Base-by-base conservation (phyloP, 35 echinoderm and acorn worm genomes). In the Holothuria glaberrima region DNA sequence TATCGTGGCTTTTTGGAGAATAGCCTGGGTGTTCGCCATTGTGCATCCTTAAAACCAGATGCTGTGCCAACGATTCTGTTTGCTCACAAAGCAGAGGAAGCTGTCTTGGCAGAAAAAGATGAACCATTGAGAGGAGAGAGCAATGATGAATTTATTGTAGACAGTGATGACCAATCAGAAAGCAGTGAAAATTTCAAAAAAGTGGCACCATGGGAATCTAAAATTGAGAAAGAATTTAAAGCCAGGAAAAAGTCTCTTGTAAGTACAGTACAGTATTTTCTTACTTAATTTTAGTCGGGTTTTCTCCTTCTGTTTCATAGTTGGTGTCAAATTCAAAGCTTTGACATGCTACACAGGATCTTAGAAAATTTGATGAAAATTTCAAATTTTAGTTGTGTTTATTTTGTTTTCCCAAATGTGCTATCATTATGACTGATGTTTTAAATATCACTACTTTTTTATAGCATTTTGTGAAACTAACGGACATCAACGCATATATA, bases 401-500 rank as follows among this genome's bases (percentile, higher is more conserved):
- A 83, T 21, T 44, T 44, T 83, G 9, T 76, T 35, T 76, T 31
- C 10, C 46, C 6, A 14, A 33, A n/a, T 65, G 5, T 65, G 20
- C 4, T n/a, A 68, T 1, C 9, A 25, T 48, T 48, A 24, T 27
- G 0, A 48, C 18, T 78, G 9, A 69, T 33, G 31, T 19, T 78
- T 20, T 45, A 48, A 21, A n/a, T 13, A 12, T 60, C 30, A 27
- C 50, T 19, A 26, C 10, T 63, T 58, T 54, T 52, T 52, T 17
- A 19, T 68, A 95, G 94, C 75, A 92, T 36, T 88, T 88, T 57
- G 86, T 98, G 29, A 85, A 88, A 32, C 83, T 98, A 41, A 98
- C 96, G 18, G 90, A 92, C 26, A 86, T 98, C 59, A 98, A 98
- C 73, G 90, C 81, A 20, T 98, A 92, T 44, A 98, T 98, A 16